Conservation (phyloP, 2,113 vertebrate genomes). For the Scartelaos histophorus region DNA sequence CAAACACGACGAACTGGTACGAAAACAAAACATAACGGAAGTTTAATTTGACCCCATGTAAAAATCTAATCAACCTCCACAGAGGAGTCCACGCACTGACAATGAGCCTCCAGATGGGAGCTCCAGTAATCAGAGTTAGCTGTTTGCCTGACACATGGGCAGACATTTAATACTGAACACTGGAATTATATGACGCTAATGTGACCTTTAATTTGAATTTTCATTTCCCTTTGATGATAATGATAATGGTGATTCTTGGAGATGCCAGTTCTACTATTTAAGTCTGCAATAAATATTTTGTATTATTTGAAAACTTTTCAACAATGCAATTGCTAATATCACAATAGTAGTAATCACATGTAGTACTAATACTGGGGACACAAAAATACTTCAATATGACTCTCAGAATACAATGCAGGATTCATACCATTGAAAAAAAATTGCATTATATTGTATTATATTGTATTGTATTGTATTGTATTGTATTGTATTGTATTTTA, state of each 20-base stretch:
- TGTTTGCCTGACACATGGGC: not conserved
- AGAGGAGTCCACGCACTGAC: constrained; percentile 23
- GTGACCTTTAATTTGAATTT: constrained; percentile 25
- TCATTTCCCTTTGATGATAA: constrained; percentile 23
- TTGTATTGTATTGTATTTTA: no score
- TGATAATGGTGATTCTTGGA: not conserved
- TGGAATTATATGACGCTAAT: constrained; percentile 7
- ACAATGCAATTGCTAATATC: no score
- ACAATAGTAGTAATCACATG: no score
- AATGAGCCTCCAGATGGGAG: constrained; percentile 22
- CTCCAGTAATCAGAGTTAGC: constrained; percentile 14
- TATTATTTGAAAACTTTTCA: no score
- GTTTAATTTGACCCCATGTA: constrained; percentile 36
- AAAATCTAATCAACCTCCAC: constrained; percentile 33
- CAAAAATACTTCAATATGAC: no score
- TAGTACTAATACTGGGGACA: no score
- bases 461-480: no score
- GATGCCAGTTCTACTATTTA: not conserved
- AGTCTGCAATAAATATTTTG: not conserved
- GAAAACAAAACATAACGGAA: constrained; percentile 11
- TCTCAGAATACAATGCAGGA: no score
- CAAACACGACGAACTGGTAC: constrained; percentile 25
- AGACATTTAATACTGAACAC: constrained; percentile 12
- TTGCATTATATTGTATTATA: no score
- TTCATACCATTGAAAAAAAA: no score